These are phyloP conservation scores for Narcine bancroftii DNA, from an alignment of 2,113 vertebrate species.

Conservation along the genomic window DNA sequence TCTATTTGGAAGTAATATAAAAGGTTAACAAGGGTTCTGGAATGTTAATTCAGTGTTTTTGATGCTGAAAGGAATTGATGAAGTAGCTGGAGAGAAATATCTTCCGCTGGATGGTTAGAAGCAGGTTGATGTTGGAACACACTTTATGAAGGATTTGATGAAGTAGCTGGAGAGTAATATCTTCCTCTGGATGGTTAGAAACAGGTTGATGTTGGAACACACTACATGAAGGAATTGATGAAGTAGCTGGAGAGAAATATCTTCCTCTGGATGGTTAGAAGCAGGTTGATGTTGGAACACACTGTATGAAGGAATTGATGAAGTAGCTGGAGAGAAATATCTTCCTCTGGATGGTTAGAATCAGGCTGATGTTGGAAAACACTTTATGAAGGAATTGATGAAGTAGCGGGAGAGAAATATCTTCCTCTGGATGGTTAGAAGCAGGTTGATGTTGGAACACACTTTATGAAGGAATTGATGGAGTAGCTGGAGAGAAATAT, in stretches of 20 bases:
- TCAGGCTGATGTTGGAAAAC: neutral
- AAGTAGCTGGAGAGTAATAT: neutral
- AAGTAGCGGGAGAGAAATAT: neutral
- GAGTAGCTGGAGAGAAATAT: neutral
- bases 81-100: neutral
- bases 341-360: neutral
- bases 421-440: neutral
- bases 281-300: neutral
- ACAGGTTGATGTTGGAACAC: neutral
- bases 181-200: neutral
- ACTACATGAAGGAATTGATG: neutral
- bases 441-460: neutral
- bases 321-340: neutral
- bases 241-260: neutral
- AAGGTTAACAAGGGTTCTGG: constrained; percentile 6
- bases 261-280: neutral
- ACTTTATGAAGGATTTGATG: neutral
- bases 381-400: neutral
- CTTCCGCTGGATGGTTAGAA: neutral
- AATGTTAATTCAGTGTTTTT: neutral
- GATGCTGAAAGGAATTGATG: neutral
- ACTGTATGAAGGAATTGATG: neutral
- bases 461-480: neutral
- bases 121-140: neutral
- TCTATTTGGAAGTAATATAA: neutral